Base-by-base conservation (phyloP, 1,140 invertebrate genomes). In the Octopus sinensis region DNA sequence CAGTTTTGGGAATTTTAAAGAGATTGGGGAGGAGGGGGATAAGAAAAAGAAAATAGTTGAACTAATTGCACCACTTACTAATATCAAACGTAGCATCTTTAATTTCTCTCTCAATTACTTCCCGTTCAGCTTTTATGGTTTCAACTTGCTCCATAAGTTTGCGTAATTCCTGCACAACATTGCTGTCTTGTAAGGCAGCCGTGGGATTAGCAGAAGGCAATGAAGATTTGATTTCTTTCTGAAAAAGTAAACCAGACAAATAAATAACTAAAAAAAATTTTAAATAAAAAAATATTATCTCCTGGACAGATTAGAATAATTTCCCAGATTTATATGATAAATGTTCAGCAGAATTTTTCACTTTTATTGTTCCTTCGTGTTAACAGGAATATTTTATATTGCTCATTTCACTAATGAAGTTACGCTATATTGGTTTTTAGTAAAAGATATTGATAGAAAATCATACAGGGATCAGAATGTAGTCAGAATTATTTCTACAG, bases 101-200 rank as follows among this genome's bases (percentile, higher is more conserved):
- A 0, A 99, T 91, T 91, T 97, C 95, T 6, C 92, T 93, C 91
- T 98, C 96, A 53, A 98, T 94, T 13, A 93, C 93, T 91, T 98
- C 96, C 73, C 97, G 92, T 91, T 97, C 96, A 52, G 94, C 93
- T 92, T 97, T 98, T 23, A 98, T 92, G 54, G 93, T 93, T 87
- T 97, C 96, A 17, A 98, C 95, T 92, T 95, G 92, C 87, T 94
- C 93, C 96, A 98, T 97, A 54, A 99, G 92, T 77, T 92, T 90
- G 81, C 94, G 93, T 13, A 99, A 92, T 83, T 93, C 93, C 30
- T 92, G 88, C 12, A 95, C 94, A 83, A 93, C 93, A 43, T 92
- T 90, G n/a, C 84, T 88, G 78, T 86, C 84, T 68, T 89, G 82
- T 51, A 90, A 76, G 13, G 86, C 83, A 80, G 86, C 83, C 56